Conservation (phyloP, 2,888 invertebrate genomes). For the Caenorhabditis becei region DNA sequence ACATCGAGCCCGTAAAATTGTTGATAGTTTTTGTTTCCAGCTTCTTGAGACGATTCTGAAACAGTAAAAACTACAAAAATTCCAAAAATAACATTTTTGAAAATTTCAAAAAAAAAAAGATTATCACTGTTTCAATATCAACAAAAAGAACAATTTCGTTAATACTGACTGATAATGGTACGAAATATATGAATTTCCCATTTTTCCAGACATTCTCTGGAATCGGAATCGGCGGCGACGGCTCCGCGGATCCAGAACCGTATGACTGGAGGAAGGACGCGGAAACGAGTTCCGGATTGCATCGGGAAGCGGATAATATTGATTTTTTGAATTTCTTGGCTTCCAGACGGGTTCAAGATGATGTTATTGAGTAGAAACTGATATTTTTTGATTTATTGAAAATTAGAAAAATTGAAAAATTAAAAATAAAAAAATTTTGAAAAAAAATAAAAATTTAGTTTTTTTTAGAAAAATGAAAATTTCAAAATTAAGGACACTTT, state of each 20-base stretch:
- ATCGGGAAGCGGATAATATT: slow-evolving; percentile 44
- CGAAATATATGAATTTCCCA: too few relatives aligned
- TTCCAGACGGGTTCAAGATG: slow-evolving; percentile 38
- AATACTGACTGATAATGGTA: too few relatives aligned
- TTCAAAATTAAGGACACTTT: slow-evolving; percentile 30
- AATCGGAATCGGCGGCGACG: slow-evolving; percentile 36
- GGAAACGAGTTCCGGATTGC: slow-evolving; percentile 49
- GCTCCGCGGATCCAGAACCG: slow-evolving; percentile 25
- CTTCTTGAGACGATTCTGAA: too few relatives aligned
- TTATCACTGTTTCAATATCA: too few relatives aligned
- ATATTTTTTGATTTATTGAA: neutral
- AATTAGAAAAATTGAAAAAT: neutral
- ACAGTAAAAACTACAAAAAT: neutral
- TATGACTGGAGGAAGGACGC: slow-evolving; percentile 57
- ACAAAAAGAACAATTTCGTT: too few relatives aligned
- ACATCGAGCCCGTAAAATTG: too few relatives aligned
- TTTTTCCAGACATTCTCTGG: slow-evolving; percentile 40
- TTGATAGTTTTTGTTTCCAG: too few relatives aligned
- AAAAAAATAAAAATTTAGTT: neutral
- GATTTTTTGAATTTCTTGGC: slow-evolving; percentile 49
- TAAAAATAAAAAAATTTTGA: neutral
- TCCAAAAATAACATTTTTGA: neutral
- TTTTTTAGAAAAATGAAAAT: neutral
- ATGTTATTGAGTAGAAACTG: slow-evolving; percentile 35
- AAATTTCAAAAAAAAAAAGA: neutral